Evolutionary conservation across 2,888 invertebrate genomes (phyloP).

Genomic region (Drosophila meridiana): DNA sequence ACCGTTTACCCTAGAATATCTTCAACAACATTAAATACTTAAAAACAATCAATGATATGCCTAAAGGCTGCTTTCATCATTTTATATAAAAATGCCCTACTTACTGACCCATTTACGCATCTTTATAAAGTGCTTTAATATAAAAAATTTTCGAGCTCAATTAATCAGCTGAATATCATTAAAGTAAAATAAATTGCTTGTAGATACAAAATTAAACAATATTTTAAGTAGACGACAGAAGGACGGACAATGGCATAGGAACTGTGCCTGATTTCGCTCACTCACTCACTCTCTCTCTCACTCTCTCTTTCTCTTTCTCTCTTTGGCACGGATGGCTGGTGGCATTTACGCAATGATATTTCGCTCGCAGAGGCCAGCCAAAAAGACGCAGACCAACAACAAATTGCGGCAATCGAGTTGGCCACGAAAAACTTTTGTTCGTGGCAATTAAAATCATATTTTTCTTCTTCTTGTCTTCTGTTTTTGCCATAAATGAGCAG

Average conservation of each 20-base stretch:
- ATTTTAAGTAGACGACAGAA: neutral
- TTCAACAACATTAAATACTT: neutral
- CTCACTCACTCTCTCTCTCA: neutral
- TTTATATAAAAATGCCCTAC: neutral
- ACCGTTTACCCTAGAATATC: neutral
- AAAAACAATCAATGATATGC: neutral
- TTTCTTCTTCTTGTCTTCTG: constrained; percentile 6
- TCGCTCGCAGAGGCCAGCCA: constrained; percentile 30
- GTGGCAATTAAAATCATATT: constrained; percentile 66
- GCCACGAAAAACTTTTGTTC: constrained; percentile 13
- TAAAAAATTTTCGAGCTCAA: neutral
- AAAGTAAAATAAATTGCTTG: neutral
- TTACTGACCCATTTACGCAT: neutral
- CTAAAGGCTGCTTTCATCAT: neutral
- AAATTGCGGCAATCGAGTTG: constrained; percentile 50
- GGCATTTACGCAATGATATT: constrained; percentile 50
- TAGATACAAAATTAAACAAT: constrained; percentile 17
- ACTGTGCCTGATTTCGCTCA: constrained; percentile 24
- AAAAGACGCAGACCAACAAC: constrained; percentile 34
- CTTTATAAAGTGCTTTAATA: neutral
- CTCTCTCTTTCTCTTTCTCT: neutral
- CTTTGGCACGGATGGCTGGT: constrained; percentile 25
- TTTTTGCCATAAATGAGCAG: constrained; percentile 8
- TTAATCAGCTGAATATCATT: constrained; percentile 8
- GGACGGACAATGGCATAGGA: constrained; percentile 13